A percentile compares a stretch with the other conserved stretches of the same genome.
Evolutionary conservation across 2,797 vertebrate genomes (phyloP).

Genomic region (Atherinosoma microstoma): DNA sequence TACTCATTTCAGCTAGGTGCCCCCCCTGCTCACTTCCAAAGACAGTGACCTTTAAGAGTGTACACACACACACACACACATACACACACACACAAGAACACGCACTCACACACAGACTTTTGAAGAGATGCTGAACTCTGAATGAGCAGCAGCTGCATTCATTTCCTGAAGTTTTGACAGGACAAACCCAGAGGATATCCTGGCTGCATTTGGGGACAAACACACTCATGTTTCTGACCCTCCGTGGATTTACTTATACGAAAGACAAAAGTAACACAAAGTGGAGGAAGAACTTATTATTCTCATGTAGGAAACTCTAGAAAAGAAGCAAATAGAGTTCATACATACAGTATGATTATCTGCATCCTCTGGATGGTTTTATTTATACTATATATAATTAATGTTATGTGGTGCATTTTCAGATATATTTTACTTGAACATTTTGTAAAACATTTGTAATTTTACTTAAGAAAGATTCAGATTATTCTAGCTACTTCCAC

Average conservation of each 20-base stretch:
- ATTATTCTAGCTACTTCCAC: background rate
- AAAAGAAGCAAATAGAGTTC: background rate
- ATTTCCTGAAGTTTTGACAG: conserved; percentile 70
- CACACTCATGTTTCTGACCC: conserved; percentile 43
- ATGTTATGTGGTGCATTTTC: background rate
- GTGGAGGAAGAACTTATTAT: background rate
- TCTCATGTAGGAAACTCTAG: background rate
- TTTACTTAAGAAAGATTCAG: background rate
- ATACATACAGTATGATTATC: background rate
- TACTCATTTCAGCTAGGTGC: conserved; percentile 44
- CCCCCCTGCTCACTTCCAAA: conserved; percentile 42
- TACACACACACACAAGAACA: conserved; percentile 5
- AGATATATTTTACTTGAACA: background rate
- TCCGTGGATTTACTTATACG: conserved; percentile 33
- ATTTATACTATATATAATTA: background rate
- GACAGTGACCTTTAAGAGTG: conserved; percentile 39
- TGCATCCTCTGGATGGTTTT: background rate
- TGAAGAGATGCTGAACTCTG: conserved; percentile 57
- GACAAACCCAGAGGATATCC: conserved; percentile 70
- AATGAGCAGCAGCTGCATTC: conserved; percentile 72
- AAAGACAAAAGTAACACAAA: background rate
- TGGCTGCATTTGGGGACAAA: conserved; percentile 40
- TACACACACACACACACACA: conserved; percentile 19
- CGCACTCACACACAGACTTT: conserved; percentile 9
- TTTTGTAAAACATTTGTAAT: background rate